Evolutionary conservation across 1,140 invertebrate species (phyloP), one percentile per base, ranked within the genome.

Genomic region (Drosophila sulfurigaster): DNA sequence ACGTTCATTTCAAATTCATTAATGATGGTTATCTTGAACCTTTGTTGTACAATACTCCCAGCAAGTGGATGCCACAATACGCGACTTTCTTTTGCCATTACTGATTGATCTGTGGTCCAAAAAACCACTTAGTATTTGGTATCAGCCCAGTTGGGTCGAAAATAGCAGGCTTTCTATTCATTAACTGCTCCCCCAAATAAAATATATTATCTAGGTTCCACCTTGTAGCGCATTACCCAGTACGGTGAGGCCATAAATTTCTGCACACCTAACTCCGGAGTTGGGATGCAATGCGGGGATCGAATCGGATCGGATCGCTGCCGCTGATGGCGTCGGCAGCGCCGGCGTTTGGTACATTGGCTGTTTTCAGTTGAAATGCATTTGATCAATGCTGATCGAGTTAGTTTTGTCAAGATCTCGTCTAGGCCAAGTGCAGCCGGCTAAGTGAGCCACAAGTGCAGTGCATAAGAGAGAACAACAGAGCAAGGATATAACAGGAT

Each of bases 401-500:
- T 91, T 81, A 91, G 90, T 91, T 90, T 91, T 86, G 90, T 85
- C 80, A 91, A 91, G 90, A 91, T 87, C 90, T 82, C 82, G 86
- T 90, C 78, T 82, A 82, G 75, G 85, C 74, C 57, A 89, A 91
- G 85, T 83, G 85, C 79, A 62, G 15, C 32, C 46, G 35, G 25
- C 20, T 28, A 51, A 51, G 20, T 51, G 49, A 25, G 3, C 20
- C 20, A 25, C 20, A 25, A 25, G 20, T 13, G n/a, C 25, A 52
- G n/a, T n/a, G 13, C 1, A 41, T n/a, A 51, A 41, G n/a, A 5
- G 32, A 51, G 15, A 20, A 11, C 15, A 71, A 65, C 41, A 30
- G 35, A 57, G 38, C 13, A 38, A 54, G 51, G 51, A 54, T 54
- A 13, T 54, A 54, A 30, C 28, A 70, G 72, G 72, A 75, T 58